These are phyloP conservation scores for Rhea pennata DNA, from an alignment of 2,113 vertebrate genomes.

Conservation along the genomic window DNA sequence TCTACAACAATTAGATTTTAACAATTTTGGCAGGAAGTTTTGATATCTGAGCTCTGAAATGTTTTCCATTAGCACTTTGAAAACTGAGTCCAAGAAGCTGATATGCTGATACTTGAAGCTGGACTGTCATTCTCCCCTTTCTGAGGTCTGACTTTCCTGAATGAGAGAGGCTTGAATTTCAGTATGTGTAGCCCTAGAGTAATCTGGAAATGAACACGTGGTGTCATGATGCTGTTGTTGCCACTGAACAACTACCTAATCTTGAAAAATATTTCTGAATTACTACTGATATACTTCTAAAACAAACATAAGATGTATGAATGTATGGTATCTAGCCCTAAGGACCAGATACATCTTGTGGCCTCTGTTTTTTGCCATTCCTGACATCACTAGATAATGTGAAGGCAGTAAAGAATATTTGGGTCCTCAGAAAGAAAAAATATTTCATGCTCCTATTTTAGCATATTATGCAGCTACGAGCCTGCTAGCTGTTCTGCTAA, in stretches of 20 bases:
- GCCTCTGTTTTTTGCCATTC: background rate
- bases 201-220: background rate
- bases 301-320: background rate
- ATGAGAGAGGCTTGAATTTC: background rate
- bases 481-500: background rate
- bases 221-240: background rate
- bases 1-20: background rate
- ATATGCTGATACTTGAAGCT: background rate
- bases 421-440: background rate
- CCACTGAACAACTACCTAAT: background rate
- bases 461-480: background rate
- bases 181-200: background rate
- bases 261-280: background rate
- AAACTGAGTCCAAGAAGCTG: background rate
- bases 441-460: background rate
- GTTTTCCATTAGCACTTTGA: background rate
- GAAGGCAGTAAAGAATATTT: background rate
- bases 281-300: background rate
- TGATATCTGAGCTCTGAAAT: background rate
- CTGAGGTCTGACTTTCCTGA: background rate
- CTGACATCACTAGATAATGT: background rate
- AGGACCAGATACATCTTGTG: background rate
- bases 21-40: background rate
- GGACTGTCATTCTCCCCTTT: background rate
- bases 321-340: background rate